Base-by-base conservation (phyloP, 2,797 vertebrate species). In the Carduelis carduelis region DNA sequence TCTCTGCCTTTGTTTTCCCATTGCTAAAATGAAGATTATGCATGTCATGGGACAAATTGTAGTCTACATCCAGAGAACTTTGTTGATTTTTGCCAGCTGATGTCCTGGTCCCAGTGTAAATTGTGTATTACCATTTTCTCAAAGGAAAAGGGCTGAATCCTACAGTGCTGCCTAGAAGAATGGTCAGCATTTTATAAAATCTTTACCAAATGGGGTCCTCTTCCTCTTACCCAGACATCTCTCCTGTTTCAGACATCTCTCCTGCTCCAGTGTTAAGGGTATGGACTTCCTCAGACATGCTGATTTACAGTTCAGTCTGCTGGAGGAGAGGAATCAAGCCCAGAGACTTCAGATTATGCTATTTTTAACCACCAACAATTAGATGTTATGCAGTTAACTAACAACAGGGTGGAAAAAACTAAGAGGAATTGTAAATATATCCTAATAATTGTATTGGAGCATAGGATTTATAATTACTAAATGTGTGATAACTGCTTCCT, bases 381-480 rank as follows among this genome's bases (percentile, higher is more conserved):
- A 96, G 84, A 97, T 89, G 44, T 66, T 87, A 64, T 91, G 84
- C 76, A 96, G 87, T 95, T 79, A 76, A 78, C 95, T 95, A 92
- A 96, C 95, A 96, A 95, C 90, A 44, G 34, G 27, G 49, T 94
- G 60, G 75, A 63, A 97, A 87, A 91, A 95, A 57, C 79, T 89
- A 91, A 91, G 95, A 94, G 90, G 41, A 95, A 83, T 95, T 95
- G 78, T 98, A 98, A 98, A 98, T 98, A 98, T 97, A 97, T 97
- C 97, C 97, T 96, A 97, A 97, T 98, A 97, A 98, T 97, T 96
- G 97, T 97, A 98, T 97, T 98, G 98, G 98, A 97, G 98, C 97
- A 90, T 97, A 97, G 98, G 98, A 98, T 99, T 98, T 99, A 99
- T 98, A 98, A 98, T 98, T 94, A 97, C 98, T 98, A 98, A 99